A percentile compares a stretch with the other conserved stretches of the same genome.
phyloP scores from a whole-genome alignment of 2,797 vertebrate species.

The Momotus momota region DNA sequence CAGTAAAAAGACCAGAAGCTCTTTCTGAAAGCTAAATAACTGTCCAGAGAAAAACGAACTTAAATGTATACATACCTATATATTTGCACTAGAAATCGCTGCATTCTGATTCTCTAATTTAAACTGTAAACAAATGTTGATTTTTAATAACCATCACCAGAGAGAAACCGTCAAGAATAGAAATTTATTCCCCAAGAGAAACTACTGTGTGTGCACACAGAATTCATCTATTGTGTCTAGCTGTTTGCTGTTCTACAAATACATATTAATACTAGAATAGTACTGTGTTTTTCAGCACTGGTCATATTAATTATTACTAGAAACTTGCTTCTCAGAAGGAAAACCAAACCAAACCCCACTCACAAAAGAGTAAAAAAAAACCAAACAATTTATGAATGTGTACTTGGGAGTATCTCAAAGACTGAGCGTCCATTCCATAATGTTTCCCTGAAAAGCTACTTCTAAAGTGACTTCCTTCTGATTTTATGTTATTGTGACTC shows the following conservation, averaged over 20 bases:
- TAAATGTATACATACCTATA: not conserved
- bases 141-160: slow-evolving; percentile 14
- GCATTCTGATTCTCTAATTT: not conserved
- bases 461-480: not conserved
- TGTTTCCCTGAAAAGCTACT: not conserved
- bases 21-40: not conserved
- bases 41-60: not conserved
- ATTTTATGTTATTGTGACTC: not conserved
- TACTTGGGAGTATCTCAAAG: not conserved
- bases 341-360: not conserved
- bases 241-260: not conserved
- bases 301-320: not conserved
- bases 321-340: too few relatives aligned
- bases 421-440: not conserved
- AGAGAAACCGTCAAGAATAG: slow-evolving; percentile 14
- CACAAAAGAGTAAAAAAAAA: not conserved
- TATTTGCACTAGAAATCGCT: not conserved
- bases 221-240: not conserved
- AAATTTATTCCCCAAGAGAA: not conserved
- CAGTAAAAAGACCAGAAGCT: not conserved
- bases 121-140: slow-evolving; percentile 16
- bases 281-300: not conserved
- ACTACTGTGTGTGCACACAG: not conserved
- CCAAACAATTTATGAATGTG: not conserved
- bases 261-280: not conserved